Evolutionary conservation across 2,797 vertebrate genomes (phyloP).

Genomic region (Anableps anableps): DNA sequence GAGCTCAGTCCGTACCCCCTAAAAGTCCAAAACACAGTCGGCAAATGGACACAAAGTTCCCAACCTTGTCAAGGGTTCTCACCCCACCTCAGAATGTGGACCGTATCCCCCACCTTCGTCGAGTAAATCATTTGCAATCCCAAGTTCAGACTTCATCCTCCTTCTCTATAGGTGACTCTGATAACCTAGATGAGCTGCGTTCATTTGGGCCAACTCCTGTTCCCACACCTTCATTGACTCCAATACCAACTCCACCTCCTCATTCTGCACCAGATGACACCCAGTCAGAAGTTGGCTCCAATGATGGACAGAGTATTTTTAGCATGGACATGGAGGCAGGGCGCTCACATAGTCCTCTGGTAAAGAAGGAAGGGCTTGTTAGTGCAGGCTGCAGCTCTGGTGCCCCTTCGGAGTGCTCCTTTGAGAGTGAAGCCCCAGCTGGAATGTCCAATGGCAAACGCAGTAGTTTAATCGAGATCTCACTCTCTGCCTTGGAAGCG

Average conservation of each 20-base stretch:
- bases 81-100: conserved; percentile 87
- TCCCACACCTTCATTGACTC: conserved; percentile 42
- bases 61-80: conserved; percentile 83
- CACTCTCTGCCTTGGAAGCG: conserved; percentile 81
- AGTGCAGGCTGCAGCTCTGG: conserved; percentile 81
- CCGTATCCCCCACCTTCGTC: conserved; percentile 88
- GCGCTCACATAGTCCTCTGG: conserved; percentile 41
- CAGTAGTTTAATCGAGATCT: conserved; percentile 88
- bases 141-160: conserved; percentile 89
- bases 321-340: conserved; percentile 80
- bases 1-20: conserved; percentile 83
- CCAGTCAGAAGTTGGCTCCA: conserved; percentile 75
- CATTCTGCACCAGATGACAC: conserved; percentile 59
- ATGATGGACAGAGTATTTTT: conserved; percentile 76
- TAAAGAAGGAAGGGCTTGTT: conserved; percentile 60
- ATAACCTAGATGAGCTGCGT: conserved; percentile 60
- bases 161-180: conserved; percentile 82
- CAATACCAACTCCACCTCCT: conserved; percentile 35
- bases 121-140: conserved; percentile 85
- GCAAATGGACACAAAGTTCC: conserved; percentile 79
- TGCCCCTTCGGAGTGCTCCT: conserved; percentile 84
- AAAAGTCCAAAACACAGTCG: conserved; percentile 87
- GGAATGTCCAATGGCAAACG: conserved; percentile 76
- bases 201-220: conserved; percentile 55
- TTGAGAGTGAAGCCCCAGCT: conserved; percentile 82